phyloP scores from a whole-genome alignment of 2,113 vertebrate species.

The Neogobius melanostomus region DNA sequence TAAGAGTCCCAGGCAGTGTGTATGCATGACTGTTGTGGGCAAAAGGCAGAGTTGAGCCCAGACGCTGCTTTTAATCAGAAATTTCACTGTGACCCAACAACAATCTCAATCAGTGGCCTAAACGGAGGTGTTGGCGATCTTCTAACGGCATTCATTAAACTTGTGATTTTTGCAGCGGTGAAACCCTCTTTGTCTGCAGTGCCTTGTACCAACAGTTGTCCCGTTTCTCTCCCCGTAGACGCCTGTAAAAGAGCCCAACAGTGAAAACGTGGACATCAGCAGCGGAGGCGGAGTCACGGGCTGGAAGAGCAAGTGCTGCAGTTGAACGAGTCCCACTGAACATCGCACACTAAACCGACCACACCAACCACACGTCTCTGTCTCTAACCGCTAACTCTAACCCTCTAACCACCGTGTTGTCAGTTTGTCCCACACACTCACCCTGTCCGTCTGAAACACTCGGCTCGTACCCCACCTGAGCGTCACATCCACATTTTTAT shows the following conservation, averaged over 20 bases:
- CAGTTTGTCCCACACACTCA: slow-evolving; percentile 71
- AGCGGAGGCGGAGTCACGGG: slow-evolving; percentile 91
- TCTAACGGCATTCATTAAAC: no score
- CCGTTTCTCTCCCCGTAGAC: slow-evolving; percentile 74
- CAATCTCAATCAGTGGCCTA: no score
- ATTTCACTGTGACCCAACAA: no score
- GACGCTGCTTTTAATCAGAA: no score
- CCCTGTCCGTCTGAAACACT: slow-evolving; percentile 80
- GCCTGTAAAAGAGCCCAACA: slow-evolving; percentile 99
- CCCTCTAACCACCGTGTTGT: slow-evolving; percentile 73
- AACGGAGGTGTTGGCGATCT: no score
- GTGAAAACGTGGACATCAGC: slow-evolving; percentile 99
- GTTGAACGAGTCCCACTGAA: slow-evolving; percentile 80
- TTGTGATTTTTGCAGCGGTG: no score
- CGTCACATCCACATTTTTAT: slow-evolving; percentile 86
- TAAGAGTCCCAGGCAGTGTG: no score
- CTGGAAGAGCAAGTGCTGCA: slow-evolving; percentile 98
- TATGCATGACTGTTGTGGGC: no score
- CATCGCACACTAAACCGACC: slow-evolving; percentile 40
- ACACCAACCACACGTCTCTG: slow-evolving; percentile 25
- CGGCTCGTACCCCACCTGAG: slow-evolving; percentile 58
- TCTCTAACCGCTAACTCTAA: slow-evolving; percentile 68
- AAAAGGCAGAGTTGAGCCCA: no score
- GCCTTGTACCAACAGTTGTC: not conserved
- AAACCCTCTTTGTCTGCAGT: no score